A percentile compares a stretch with the other conserved stretches of the same genome.
These are phyloP conservation scores for Homalodisca vitripennis DNA, from an alignment of 1,140 invertebrate genomes.

Conservation along the genomic window DNA sequence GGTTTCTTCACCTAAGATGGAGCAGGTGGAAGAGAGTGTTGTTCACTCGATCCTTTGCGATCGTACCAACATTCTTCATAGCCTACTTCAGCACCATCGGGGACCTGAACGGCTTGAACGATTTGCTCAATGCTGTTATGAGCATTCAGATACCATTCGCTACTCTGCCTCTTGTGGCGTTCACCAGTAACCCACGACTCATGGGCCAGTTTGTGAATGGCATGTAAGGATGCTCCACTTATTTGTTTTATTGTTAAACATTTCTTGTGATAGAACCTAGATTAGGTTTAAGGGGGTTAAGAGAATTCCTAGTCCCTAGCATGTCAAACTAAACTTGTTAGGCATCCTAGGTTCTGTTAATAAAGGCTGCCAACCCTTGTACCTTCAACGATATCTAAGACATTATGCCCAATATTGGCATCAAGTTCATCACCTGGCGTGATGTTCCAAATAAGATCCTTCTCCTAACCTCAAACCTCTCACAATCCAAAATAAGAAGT, in stretches of 20 bases:
- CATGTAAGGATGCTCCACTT: conserved; percentile 52
- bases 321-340: neutral
- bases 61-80: conserved; percentile 83
- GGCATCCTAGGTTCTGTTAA: neutral
- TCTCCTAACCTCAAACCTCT: too few relatives aligned
- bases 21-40: conserved; percentile 86
- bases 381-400: neutral
- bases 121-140: conserved; percentile 89
- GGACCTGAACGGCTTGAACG: conserved; percentile 82
- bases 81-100: conserved; percentile 73
- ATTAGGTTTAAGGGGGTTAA: neutral
- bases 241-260: conserved; percentile 15
- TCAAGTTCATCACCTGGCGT: too few relatives aligned
- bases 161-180: conserved; percentile 82
- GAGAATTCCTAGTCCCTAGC: neutral
- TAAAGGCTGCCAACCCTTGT: neutral
- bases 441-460: too few relatives aligned
- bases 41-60: conserved; percentile 83
- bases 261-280: conserved; percentile 5
- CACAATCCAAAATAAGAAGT: too few relatives aligned
- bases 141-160: conserved; percentile 82
- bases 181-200: conserved; percentile 74
- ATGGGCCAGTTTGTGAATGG: conserved; percentile 86
- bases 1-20: conserved; percentile 88
- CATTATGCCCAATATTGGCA: neutral